A percentile compares a stretch with the other conserved stretches of the same genome.
Evolutionary conservation across 2,888 invertebrate species (phyloP).

Genomic region (Sarcophaga caerulescens): DNA sequence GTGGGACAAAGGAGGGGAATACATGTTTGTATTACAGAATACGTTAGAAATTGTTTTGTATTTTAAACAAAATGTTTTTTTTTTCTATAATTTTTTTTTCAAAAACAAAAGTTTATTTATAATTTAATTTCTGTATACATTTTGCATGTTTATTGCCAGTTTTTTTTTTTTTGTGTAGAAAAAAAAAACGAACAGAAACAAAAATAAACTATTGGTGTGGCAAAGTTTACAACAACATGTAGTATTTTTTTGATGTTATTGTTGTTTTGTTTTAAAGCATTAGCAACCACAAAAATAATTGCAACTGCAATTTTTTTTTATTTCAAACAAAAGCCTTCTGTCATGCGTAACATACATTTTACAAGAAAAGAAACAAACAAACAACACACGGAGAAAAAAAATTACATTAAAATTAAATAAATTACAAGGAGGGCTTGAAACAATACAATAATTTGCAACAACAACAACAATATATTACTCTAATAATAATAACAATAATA

Average conservation of each 20-base stretch:
- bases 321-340: neutral
- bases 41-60: no score
- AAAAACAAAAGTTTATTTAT: no score
- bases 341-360: slow-evolving; percentile 2
- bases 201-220: no score
- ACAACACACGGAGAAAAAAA: neutral
- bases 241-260: slow-evolving; percentile 42
- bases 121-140: no score
- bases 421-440: no score
- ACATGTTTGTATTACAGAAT: neutral
- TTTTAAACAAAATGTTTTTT: no score
- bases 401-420: no score
- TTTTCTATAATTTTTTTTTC: no score
- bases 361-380: neutral
- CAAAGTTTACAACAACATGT: neutral
- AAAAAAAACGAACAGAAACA: neutral
- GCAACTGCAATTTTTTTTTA: slow-evolving; percentile 39
- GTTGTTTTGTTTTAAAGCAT: slow-evolving; percentile 26
- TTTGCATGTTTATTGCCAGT: neutral
- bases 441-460: no score
- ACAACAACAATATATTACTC: no score
- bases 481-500: no score
- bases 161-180: slow-evolving; percentile 16
- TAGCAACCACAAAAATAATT: slow-evolving; percentile 42
- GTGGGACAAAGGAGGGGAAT: neutral